A percentile compares a stretch with the other conserved stretches of the same genome.
Evolutionary conservation across 2,113 vertebrate genomes (phyloP).

Genomic region (Burhinus bistriatus): DNA sequence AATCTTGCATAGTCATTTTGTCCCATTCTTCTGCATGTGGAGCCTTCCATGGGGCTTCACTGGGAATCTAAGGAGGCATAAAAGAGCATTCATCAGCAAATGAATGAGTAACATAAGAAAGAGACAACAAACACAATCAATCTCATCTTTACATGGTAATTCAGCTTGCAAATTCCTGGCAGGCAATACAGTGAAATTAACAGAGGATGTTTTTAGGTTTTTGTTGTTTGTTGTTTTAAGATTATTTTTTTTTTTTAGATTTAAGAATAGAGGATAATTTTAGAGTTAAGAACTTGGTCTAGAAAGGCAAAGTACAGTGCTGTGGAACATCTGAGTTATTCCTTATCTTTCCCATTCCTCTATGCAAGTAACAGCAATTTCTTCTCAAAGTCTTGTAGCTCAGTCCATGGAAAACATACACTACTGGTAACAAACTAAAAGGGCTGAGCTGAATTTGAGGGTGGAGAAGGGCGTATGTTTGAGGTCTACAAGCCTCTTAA

Average conservation of each 20-base stretch:
- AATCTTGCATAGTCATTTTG: slow-evolving; percentile 90
- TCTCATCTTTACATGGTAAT: neutral
- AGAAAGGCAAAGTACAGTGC: neutral
- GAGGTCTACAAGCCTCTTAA: neutral
- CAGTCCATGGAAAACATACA: neutral
- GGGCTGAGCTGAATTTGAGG: neutral
- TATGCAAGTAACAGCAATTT: neutral
- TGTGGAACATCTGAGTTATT: neutral
- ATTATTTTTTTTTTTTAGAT: neutral
- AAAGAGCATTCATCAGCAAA: neutral
- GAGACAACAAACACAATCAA: neutral
- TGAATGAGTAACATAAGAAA: neutral
- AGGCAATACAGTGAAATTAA: neutral
- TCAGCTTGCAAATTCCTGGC: neutral
- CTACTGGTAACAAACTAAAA: neutral
- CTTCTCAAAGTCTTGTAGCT: neutral
- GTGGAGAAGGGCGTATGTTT: neutral
- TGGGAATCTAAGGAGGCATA: slow-evolving; percentile 83
- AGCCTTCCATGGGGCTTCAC: slow-evolving; percentile 92
- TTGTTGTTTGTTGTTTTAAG: neutral
- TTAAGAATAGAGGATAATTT: neutral
- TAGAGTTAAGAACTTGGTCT: neutral
- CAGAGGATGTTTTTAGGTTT: neutral
- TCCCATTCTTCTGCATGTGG: slow-evolving; percentile 95
- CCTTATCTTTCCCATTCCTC: neutral